Conservation (phyloP, 2,888 invertebrate genomes). For the Ptychoptera albimana region DNA sequence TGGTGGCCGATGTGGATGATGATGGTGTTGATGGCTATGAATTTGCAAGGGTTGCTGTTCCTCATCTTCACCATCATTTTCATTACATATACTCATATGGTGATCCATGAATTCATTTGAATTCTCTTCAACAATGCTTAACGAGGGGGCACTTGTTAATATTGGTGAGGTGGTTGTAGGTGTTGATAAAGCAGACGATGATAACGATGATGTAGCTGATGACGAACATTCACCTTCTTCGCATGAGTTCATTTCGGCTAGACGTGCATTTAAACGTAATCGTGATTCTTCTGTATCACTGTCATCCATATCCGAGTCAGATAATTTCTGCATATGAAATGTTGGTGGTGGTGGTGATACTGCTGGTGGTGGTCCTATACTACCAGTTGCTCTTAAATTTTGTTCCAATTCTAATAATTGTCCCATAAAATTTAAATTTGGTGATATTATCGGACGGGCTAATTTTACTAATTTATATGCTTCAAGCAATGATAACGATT, state of each 20-base stretch:
- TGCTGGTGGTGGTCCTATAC: conserved; percentile 18
- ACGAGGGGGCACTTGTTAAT: conserved; percentile 3
- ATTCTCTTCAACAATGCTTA: not conserved
- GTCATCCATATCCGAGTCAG: conserved; percentile 14
- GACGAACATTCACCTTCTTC: conserved; percentile 8
- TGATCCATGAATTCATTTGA: conserved; percentile 9
- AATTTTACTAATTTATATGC: conserved; percentile 77
- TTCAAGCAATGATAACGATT: conserved; percentile 65
- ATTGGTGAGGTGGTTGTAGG: not conserved
- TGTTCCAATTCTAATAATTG: conserved; percentile 76
- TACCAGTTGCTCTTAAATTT: conserved; percentile 35
- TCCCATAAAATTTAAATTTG: conserved; percentile 87
- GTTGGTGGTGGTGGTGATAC: conserved; percentile 11
- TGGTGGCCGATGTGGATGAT: conserved; percentile 7
- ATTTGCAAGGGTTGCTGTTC: not conserved
- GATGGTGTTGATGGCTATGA: conserved; percentile 2
- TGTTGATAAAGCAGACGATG: conserved; percentile 5
- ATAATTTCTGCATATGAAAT: conserved; percentile 7
- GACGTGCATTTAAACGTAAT: conserved; percentile 8
- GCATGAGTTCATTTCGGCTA: conserved; percentile 5
- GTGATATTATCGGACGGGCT: conserved; percentile 79
- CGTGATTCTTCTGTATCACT: conserved; percentile 11
- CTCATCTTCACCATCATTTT: not conserved
- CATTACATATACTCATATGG: conserved; percentile 1
- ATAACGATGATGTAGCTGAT: conserved; percentile 4